These are phyloP conservation scores for Eupithecia subumbrata DNA, from an alignment of 2,888 invertebrate genomes.

Conservation along the genomic window DNA sequence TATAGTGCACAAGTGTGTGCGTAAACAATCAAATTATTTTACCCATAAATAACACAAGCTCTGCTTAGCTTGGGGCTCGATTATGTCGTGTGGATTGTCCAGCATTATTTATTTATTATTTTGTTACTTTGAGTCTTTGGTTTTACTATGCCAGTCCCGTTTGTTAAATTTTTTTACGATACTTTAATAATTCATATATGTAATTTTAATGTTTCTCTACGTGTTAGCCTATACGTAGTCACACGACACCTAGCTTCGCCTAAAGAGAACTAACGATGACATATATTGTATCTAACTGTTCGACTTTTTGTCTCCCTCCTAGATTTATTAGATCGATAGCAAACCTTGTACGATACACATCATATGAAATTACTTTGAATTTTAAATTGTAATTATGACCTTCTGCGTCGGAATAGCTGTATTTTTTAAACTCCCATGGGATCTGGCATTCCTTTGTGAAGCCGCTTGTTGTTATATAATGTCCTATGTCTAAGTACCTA, in stretches of 20 bases:
- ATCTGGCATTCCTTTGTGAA: constrained; percentile 1
- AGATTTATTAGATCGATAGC: constrained; percentile 37
- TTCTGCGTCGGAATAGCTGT: constrained; percentile 18
- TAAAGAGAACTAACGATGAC: constrained; percentile 28
- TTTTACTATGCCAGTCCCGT: too few relatives aligned
- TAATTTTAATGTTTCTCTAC: background rate
- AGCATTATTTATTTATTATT: too few relatives aligned
- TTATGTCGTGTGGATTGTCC: too few relatives aligned
- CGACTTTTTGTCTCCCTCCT: constrained; percentile 29
- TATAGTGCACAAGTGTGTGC: too few relatives aligned
- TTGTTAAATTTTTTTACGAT: too few relatives aligned
- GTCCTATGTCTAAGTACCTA: background rate
- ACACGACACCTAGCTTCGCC: constrained; percentile 3
- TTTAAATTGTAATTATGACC: constrained; percentile 36
- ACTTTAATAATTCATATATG: background rate
- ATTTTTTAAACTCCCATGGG: constrained; percentile 28
- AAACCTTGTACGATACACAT: constrained; percentile 35
- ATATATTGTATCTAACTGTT: constrained; percentile 29
- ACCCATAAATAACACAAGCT: too few relatives aligned
- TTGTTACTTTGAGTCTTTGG: too few relatives aligned
- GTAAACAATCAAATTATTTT: too few relatives aligned
- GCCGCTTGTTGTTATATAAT: background rate
- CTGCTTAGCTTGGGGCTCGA: too few relatives aligned
- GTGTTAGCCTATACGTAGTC: background rate
- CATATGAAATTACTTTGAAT: constrained; percentile 34